Base-by-base conservation (phyloP, 2,113 vertebrate species). In the Antechinus flavipes region DNA sequence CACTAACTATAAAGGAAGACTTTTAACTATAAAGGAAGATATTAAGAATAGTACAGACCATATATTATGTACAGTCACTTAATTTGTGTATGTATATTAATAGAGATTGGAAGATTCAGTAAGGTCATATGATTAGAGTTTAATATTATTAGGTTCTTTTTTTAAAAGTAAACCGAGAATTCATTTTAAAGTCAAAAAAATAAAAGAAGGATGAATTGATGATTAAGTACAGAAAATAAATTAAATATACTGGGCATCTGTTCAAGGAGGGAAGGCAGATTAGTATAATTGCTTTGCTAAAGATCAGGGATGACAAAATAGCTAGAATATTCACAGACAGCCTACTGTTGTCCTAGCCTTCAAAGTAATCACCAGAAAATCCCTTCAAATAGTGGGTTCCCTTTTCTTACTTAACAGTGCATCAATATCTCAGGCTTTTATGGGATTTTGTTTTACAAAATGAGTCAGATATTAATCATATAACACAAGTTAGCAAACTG, bases 381-480 rank as follows among this genome's bases (percentile, higher is more conserved):
- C 68, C 35, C 68, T 84, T 35, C 68, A 84, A 84, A 84, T 84
- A 84, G 26, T 0, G 0, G 0, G 0, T 91, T 91, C 22, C 27
- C 90, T 95, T 94, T 93, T 7, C 90, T 90, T 76, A 42, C 24
- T 55, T 92, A 61, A 47, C 11, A 22, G 49, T 58, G 96, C 2
- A 90, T 22, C 92, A 68, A 93, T 93, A 94, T 90, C 6, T 0
- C 26, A 54, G 90, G n/a, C 14, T 16, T 84, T 97, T 93, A 91
- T 93, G 54, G 95, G 76, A 94, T 25, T 93, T 84, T 84, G 16
- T 84, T 22, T 89, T 94, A 27, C 42, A 90, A 89, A 94, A 97
- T 91, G 26, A 93, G 26, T 16, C 50, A 56, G 93, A 96, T 93
- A 49, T 89, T 96, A 96, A 93, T 90, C 0, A n/a, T 16, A 91